phyloP scores from a whole-genome alignment of 2,888 invertebrate species.

The Lissonota sp. region DNA sequence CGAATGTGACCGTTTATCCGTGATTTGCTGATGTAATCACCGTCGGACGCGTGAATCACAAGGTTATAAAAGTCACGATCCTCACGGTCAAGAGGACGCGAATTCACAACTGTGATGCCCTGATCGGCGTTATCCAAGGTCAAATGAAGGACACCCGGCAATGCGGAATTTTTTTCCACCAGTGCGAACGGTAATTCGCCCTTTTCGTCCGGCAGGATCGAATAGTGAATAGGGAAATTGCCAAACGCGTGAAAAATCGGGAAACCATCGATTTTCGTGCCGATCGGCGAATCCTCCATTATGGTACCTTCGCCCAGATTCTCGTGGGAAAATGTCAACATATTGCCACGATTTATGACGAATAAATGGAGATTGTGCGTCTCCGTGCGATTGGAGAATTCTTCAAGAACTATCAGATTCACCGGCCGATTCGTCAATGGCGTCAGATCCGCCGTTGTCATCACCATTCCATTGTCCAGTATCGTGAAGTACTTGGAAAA shows the following conservation, averaged over 20 bases:
- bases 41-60: constrained; percentile 92
- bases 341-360: constrained; percentile 92
- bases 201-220: constrained; percentile 90
- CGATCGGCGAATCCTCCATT: constrained; percentile 90
- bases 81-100: constrained; percentile 92
- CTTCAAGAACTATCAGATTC: constrained; percentile 92
- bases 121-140: constrained; percentile 78
- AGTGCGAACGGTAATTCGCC: constrained; percentile 87
- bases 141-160: constrained; percentile 83
- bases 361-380: constrained; percentile 92
- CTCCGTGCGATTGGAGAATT: constrained; percentile 91
- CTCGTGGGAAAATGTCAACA: constrained; percentile 90
- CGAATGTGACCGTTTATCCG: constrained; percentile 90
- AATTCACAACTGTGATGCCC: constrained; percentile 91
- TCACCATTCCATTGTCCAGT: constrained; percentile 93
- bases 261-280: constrained; percentile 89
- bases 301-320: constrained; percentile 89
- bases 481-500: constrained; percentile 94
- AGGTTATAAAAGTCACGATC: constrained; percentile 89
- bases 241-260: constrained; percentile 90
- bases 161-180: constrained; percentile 86
- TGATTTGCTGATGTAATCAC: constrained; percentile 92
- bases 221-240: constrained; percentile 90
- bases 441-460: constrained; percentile 94
- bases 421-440: constrained; percentile 93